A percentile compares a stretch with the other conserved stretches of the same genome.
These are phyloP conservation scores for Pseudotriccus pelzelni DNA, from an alignment of 2,797 vertebrate species.

Conservation along the genomic window DNA sequence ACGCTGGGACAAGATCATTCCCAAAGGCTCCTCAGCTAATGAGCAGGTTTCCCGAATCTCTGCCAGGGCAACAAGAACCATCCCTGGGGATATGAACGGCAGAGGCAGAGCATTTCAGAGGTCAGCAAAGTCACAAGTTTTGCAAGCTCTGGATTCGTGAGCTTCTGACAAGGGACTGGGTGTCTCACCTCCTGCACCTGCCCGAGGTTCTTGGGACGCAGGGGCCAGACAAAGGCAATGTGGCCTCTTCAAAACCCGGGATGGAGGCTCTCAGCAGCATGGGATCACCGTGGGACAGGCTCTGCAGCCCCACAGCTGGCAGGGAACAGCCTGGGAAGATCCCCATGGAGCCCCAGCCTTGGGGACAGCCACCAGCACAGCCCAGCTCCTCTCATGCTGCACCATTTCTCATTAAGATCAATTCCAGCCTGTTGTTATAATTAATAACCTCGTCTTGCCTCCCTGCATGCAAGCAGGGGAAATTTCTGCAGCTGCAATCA, in stretches of 20 bases:
- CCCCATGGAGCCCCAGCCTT: background rate
- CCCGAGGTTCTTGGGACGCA: background rate
- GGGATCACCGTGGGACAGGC: background rate
- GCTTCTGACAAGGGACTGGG: background rate
- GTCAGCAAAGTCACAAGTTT: background rate
- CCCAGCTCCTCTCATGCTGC: background rate
- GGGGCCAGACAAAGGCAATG: accelerated
- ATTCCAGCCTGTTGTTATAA: background rate
- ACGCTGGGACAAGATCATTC: background rate
- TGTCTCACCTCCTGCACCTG: background rate
- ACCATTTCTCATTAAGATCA: background rate
- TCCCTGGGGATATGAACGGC: background rate
- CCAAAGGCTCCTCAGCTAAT: background rate
- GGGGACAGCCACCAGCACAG: background rate
- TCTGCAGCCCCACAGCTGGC: background rate
- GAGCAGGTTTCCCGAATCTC: background rate
- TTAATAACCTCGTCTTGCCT: constrained; percentile 5
- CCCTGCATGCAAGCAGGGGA: background rate
- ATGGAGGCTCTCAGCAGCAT: background rate
- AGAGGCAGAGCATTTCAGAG: background rate
- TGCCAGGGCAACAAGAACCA: background rate
- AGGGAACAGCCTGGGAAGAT: background rate
- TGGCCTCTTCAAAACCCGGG: background rate
- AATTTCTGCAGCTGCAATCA: background rate
- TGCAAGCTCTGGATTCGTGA: background rate